Evolutionary conservation across 2,888 invertebrate genomes (phyloP), one percentile per base, ranked within the genome.

Genomic region (Chrysolina oricalcia): DNA sequence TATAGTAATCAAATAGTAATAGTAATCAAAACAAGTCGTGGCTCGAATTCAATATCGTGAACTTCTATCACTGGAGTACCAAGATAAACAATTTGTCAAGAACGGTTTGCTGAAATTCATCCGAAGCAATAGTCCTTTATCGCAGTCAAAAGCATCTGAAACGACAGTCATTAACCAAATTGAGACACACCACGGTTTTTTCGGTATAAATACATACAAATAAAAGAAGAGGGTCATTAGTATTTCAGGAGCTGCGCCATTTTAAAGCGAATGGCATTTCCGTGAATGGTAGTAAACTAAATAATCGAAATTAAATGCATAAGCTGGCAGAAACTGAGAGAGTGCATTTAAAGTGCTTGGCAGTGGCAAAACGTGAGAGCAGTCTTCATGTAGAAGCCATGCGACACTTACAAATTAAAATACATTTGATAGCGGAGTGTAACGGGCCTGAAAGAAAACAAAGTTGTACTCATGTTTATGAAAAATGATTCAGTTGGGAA

Each of bases 361-460:
- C 59, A 59, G 56, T 11, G 1, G 56, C 21, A 56, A 21, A 56
- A 59, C 10, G 59, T 27, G 59, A n/a, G 48, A 72, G 62, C 62
- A 23, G 63, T 64, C 50, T 43, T 23, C 17, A 40, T 68, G n/a
- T n/a, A 41, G 53, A 70, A 15, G 67, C 70, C 56, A 8, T 21
- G 67, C 53, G 46, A 41, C 35, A 79, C 80, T 78, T 79, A 79
- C 78, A 73, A 77, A 77, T 75, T 75, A 81, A 78, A 78, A 81
- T 64, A 81, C 72, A 76, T 78, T 77, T n/a, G 78, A 70, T 13
- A 81, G 64, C 65, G 78, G 76, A 50, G 78, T 81, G 73, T 81
- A 82, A 48, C 80, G 78, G 63, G 73, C 82, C 82, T 82, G 80
- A 78, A 80, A 81, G 67, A 71, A 80, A 80, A 72, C 74, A 64